Evolutionary conservation across 2,888 invertebrate species (phyloP), one percentile per base, ranked within the genome.

Genomic region (Agonum fuliginosum): DNA sequence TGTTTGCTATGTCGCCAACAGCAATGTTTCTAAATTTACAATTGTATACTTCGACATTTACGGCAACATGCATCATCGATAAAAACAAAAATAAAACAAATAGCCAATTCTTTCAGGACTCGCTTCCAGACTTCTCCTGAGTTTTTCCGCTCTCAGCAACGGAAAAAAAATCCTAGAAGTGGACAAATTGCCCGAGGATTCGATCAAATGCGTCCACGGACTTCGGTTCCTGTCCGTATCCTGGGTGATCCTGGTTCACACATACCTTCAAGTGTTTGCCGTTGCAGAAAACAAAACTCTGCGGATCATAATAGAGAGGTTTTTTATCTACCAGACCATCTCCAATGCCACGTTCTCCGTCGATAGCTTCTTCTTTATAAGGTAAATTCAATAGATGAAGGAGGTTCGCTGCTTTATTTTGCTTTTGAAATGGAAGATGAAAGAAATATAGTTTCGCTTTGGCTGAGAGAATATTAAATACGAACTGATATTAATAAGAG

Each of bases 321-420:
- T 92, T 81, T 92, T 94, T 85, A 89, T 93, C 87, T 95, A 94
- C 86, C 95, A 95, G 85, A 92, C 94, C 0, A 92, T 95, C 78
- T 93, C 94, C 78, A 95, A 95, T 86, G 95, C 95, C 0, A 94
- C 94, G 3, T 95, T 94, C 84, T 94, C 95, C 62, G 95, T 95
- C 48, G 95, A 95, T 83, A 94, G 94, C 3, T 95, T 95, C 87
- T 95, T 95, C 88, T 95, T 94, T 82, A 94, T 95, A 81, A 94
- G 95, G 93, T 95, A 82, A 80, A 46, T 77, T 67, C 22, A 46
- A 75, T 69, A 37, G 20, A 22, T n/a, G n/a, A n/a, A n/a, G n/a
- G n/a, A n/a, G n/a, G n/a, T n/a, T n/a, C n/a, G n/a, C n/a, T n/a
- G n/a, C n/a, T n/a, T n/a, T n/a, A n/a, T n/a, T n/a, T n/a, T n/a